Conservation (phyloP, 2,113 vertebrate species). For the Petromus typicus region DNA sequence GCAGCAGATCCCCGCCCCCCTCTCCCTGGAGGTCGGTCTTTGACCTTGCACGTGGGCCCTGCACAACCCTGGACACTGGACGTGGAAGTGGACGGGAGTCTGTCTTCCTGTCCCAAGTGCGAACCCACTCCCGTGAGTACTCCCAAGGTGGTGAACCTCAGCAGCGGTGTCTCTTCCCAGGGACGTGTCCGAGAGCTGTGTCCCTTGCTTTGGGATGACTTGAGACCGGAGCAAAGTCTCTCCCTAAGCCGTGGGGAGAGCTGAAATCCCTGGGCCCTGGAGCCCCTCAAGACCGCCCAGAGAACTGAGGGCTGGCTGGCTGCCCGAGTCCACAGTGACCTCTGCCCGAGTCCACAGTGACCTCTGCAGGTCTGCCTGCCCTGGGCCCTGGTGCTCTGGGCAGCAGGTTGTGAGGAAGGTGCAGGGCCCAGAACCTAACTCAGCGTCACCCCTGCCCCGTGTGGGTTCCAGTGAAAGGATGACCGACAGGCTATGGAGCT, state of each 20-base stretch:
- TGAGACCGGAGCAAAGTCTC: not conserved
- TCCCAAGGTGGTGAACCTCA: not conserved
- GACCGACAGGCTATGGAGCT: not conserved
- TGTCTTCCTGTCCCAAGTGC: not conserved
- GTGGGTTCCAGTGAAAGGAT: not conserved
- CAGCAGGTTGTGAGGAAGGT: not conserved
- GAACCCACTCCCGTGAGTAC: not conserved
- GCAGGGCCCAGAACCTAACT: not conserved
- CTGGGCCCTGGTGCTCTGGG: not conserved
- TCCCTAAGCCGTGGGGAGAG: not conserved
- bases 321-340: not conserved
- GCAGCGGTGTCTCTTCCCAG: not conserved
- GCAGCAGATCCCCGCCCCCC: not conserved
- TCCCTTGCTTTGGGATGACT: not conserved
- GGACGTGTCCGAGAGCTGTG: not conserved
- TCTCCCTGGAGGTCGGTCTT: conserved; percentile 53
- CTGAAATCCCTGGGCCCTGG: not conserved
- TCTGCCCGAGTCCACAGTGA: too few species aligned
- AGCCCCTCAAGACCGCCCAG: not conserved
- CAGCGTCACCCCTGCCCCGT: not conserved
- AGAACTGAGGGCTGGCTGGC: not conserved
- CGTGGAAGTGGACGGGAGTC: not conserved
- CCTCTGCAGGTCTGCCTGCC: not conserved
- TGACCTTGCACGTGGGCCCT: conserved; percentile 17
- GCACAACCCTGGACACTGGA: not conserved